Evolutionary conservation across 2,797 vertebrate species (phyloP).

Genomic region (Poeciliopsis infans): DNA sequence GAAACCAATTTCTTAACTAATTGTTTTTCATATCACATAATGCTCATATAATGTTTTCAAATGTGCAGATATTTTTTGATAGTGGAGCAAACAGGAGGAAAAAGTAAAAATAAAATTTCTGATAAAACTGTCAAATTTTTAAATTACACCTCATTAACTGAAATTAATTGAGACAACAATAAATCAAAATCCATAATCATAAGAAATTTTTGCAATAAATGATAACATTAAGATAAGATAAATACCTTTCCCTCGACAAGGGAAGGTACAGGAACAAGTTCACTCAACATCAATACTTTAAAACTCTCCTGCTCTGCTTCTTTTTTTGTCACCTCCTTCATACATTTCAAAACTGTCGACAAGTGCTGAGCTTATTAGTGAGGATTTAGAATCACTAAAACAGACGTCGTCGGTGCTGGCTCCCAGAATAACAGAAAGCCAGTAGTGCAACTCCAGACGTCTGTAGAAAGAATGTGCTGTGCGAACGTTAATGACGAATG

Average conservation of each 20-base stretch:
- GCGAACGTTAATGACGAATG: not conserved
- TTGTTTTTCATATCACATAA: too few species aligned
- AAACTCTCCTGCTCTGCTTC: not conserved
- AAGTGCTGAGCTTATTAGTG: conserved; percentile 24
- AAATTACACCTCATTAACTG: too few species aligned
- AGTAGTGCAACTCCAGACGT: conserved; percentile 13
- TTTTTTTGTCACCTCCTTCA: conserved; percentile 30
- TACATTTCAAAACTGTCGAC: conserved; percentile 38
- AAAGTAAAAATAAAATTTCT: conserved; percentile 8
- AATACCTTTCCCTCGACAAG: too few species aligned
- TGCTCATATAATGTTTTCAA: too few species aligned
- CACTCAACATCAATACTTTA: not conserved
- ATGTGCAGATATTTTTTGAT: too few species aligned
- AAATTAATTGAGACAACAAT: too few species aligned
- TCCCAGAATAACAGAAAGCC: conserved; percentile 27
- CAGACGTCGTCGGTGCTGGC: conserved; percentile 9
- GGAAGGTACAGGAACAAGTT: not conserved
- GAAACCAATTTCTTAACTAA: too few species aligned
- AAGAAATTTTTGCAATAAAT: too few species aligned
- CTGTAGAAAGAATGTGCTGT: conserved; percentile 7
- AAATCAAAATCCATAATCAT: too few species aligned
- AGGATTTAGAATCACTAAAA: conserved; percentile 45
- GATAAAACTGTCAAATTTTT: not conserved
- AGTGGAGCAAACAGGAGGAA: not conserved
- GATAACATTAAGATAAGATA: too few species aligned